Base-by-base conservation (phyloP, 2,113 vertebrate species). In the Egretta garzetta region DNA sequence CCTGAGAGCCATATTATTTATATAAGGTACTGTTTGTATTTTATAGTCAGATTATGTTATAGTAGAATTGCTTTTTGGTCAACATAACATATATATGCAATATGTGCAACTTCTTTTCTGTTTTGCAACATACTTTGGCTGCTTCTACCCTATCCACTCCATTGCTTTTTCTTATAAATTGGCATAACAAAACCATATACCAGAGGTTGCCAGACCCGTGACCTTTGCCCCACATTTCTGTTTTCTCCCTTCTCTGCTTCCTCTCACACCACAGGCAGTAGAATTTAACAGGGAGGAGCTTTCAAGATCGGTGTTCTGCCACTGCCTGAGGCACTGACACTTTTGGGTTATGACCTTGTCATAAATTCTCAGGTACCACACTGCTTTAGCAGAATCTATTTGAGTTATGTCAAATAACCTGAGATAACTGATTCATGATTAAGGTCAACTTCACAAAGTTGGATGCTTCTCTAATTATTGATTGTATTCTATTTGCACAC, bases 261-360 rank as follows among this genome's bases (percentile, higher is more conserved):
- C 91, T 95, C 62, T 83, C 39, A 76, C 49, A 77, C 45, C 14
- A 45, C 43, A 75, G 94, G 96, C 95, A 95, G 56, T 86, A 95
- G 91, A 86, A 64, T 95, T 97, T 92, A 96, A 94, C 64, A 92
- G 37, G 74, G 84, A 97, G 90, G 93, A 80, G 8, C 23, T 90
- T 70, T 97, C 93, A 77, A 97, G 92, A 94, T 96, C 67, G 5
- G 30, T 77, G 75, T 87, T 97, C 79, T 96, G 66, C 75, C 56
- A 53, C 27, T 92, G 92, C 93, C 92, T n/a, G 28, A 9, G 74
- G n/a, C 77, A 91, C 49, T 94, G 73, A 91, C 72, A n/a, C 82
- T 58, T 84, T 8, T 56, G 35, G 67, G 91, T 88, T 75, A 81
- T 93, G 93, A 97, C 96, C 94, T 96, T 98, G 96, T 82, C 67